These are phyloP conservation scores for Xanthorhoe designata DNA, from an alignment of 2,888 invertebrate genomes.

Conservation along the genomic window DNA sequence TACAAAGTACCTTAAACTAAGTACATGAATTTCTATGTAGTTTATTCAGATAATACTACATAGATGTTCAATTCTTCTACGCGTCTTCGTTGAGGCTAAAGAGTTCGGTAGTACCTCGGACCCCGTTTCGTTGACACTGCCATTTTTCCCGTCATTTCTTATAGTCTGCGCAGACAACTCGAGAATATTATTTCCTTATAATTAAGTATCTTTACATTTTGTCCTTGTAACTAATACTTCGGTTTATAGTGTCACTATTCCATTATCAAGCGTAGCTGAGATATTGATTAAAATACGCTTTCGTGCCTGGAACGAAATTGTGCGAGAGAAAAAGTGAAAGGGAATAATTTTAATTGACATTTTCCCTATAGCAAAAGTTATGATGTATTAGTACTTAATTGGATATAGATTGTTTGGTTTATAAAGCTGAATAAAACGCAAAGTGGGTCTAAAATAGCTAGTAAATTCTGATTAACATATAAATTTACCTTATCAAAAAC, in stretches of 20 bases:
- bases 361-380: background rate
- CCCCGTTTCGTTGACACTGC: background rate
- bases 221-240: slow-evolving; percentile 5
- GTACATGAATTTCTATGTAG: background rate
- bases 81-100: background rate
- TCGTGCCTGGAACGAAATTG: slow-evolving; percentile 24
- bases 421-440: no score
- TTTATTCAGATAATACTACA: background rate
- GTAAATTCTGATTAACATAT: no score
- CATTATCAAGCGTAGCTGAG: slow-evolving; percentile 5
- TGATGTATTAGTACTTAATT: no score
- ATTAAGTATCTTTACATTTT: slow-evolving; percentile 11
- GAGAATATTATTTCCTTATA: slow-evolving; percentile 12
- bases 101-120: slow-evolving; percentile 5
- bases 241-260: slow-evolving; percentile 10
- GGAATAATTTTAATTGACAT: background rate
- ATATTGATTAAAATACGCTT: slow-evolving; percentile 9
- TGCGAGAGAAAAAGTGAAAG: background rate
- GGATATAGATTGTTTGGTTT: no score
- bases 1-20: background rate
- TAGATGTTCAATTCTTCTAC: background rate
- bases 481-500: no score
- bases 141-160: slow-evolving; percentile 8
- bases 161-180: slow-evolving; percentile 15
- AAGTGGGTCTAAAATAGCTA: no score